Conservation (phyloP, 1,140 invertebrate genomes). For the Ridgeia piscesae region DNA sequence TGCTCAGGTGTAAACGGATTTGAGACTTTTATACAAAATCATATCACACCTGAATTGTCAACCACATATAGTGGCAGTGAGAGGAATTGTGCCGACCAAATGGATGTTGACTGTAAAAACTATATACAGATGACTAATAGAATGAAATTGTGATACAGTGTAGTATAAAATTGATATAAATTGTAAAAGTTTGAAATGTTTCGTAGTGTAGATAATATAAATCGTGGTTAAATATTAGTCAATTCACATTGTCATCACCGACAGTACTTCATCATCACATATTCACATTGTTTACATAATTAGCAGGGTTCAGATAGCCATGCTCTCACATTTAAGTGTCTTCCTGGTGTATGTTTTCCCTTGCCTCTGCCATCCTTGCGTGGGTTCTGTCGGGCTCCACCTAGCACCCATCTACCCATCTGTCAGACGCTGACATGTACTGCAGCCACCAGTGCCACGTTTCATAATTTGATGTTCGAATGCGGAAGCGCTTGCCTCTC, state of each 20-base stretch:
- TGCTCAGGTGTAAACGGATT: neutral
- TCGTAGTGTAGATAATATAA: no score
- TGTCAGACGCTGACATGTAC: neutral
- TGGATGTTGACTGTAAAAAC: neutral
- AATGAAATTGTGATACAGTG: neutral
- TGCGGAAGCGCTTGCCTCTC: neutral
- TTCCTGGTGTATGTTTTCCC: neutral
- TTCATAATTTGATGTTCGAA: slow-evolving; percentile 2
- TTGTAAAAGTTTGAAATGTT: no score
- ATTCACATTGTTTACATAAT: neutral
- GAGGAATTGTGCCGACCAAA: neutral
- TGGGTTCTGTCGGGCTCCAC: neutral
- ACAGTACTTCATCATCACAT: neutral
- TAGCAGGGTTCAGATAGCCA: neutral
- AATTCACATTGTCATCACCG: neutral
- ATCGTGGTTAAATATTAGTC: no score
- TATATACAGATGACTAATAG: neutral
- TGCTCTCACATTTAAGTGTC: neutral
- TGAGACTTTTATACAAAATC: neutral
- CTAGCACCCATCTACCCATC: neutral
- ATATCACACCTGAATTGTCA: neutral
- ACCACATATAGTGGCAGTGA: neutral
- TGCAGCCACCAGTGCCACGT: neutral
- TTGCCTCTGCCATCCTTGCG: neutral
- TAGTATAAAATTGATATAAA: no score